Evolutionary conservation across 2,888 invertebrate species (phyloP), one percentile per base, ranked within the genome.

Genomic region (Elaeidobius kamerunicus): DNA sequence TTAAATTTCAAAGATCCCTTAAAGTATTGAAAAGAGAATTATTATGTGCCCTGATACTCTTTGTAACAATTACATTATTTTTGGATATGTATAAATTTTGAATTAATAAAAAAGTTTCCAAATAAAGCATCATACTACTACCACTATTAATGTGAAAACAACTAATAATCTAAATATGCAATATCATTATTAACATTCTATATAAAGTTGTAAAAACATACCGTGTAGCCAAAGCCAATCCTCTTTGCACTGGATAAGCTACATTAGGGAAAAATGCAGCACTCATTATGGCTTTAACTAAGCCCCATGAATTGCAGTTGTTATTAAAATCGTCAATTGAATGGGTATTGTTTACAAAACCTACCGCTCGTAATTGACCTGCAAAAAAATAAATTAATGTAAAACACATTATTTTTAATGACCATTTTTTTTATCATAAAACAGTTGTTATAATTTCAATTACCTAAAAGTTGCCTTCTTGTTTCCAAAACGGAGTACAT

Each of bases 401-500:
- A 6, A 19, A 39, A 15, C 18, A 16, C 6, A 36, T 6, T 14
- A 28, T 28, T 28, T 28, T 28, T n/a, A 7, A 27, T 27, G 7
- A 12, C 34, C 11, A 14, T 12, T 5, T 14, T 6, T n/a, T n/a
- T 34, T n/a, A 34, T 27, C 27, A 6, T 12, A 12, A 5, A 34
- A 12, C n/a, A n/a, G n/a, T n/a, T n/a, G n/a, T n/a, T n/a, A n/a
- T n/a, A n/a, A n/a, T n/a, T n/a, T n/a, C n/a, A 15, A 36, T n/a
- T 48, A 51, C 54, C 88, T 20, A 93, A 74, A 19, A 97, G 75
- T 65, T 93, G 92, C 0, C 85, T 79, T 17, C 95, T 81, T 66
- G 91, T 88, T 1, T 88, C 89, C 9, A 86, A 82, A 19, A 97
- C 86, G 82, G 91, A 88, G 67, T 93, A 91, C 91, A 98, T 91